These are phyloP conservation scores for Hiodon tergisus DNA, from an alignment of 2,113 vertebrate species.

Conservation along the genomic window DNA sequence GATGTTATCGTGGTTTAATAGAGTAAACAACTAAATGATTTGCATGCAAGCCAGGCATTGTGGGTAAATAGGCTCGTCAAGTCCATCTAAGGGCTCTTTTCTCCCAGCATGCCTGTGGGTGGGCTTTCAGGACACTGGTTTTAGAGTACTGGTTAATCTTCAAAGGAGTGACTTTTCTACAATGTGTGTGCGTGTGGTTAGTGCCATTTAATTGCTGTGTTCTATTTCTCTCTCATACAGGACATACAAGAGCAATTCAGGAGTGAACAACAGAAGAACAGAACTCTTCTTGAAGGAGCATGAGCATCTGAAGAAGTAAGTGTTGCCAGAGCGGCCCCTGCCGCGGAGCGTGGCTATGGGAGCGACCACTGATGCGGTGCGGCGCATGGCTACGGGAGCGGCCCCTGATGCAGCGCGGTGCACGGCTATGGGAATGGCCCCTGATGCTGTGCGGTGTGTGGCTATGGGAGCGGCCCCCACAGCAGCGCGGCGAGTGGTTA, in stretches of 20 bases:
- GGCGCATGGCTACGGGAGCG: neutral
- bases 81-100: too few relatives aligned
- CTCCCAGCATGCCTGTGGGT: too few relatives aligned
- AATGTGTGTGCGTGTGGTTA: neutral
- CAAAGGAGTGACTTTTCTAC: neutral
- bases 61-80: too few relatives aligned
- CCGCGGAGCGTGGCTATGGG: neutral
- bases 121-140: neutral
- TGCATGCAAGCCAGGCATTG: too few relatives aligned
- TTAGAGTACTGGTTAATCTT: neutral
- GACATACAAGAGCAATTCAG: slow-evolving; percentile 78
- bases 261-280: slow-evolving; percentile 83
- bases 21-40: neutral
- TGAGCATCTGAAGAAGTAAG: slow-evolving; percentile 83
- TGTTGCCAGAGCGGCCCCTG: slow-evolving; percentile 1
- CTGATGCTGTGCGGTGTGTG: neutral
- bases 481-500: too few relatives aligned
- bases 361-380: neutral
- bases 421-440: neutral
- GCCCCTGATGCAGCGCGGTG: too few relatives aligned
- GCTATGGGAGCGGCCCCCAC: neutral
- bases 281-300: slow-evolving; percentile 86
- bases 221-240: slow-evolving; percentile 43
- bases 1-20: too few relatives aligned
- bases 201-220: neutral